Evolutionary conservation across 2,888 invertebrate genomes (phyloP), one percentile per base, ranked within the genome.

Genomic region (Cyclophora albipunctata): DNA sequence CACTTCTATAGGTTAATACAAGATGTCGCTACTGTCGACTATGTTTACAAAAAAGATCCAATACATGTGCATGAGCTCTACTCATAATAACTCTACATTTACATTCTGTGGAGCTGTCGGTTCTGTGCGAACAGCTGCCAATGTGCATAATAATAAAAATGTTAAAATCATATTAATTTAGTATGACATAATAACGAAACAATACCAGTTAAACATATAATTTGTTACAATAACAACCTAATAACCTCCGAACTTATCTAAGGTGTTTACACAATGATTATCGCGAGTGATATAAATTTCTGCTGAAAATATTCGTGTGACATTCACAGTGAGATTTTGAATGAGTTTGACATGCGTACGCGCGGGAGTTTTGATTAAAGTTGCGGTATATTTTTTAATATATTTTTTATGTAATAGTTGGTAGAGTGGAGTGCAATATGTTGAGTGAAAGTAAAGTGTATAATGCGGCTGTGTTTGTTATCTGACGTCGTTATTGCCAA

Each of bases 391-490:
- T 45, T 40, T 48, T 51, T 51, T 50, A 50, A 58, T 51, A 49
- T 48, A 52, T 53, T 57, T 47, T 50, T 49, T 47, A 47, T 53
- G 59, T 51, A 56, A 57, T 65, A 67, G 62, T 62, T 65, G 65
- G 62, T 58, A 50, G 4, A 43, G 42, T 58, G 53, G 53, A 60
- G 56, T 58, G 48, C 48, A 48, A 42, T 52, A 64, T 67, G 63
- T 61, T 58, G 53, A 73, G 84, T 81, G 84, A 85, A 85, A 84
- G 84, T 82, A 63, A 64, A 68, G 57, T 69, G 73, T 71, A 78
- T 70, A 67, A 75, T 73, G 72, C 67, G 74, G 71, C 69, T 69
- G 70, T 73, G 67, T 54, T 61, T 62, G 53, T 63, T 56, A 59
- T 54, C 71, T 78, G 75, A 75, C 76, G 75, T 77, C 53, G 60